These are phyloP conservation scores for Nebria salina DNA, from an alignment of 2,888 invertebrate species.

Conservation along the genomic window DNA sequence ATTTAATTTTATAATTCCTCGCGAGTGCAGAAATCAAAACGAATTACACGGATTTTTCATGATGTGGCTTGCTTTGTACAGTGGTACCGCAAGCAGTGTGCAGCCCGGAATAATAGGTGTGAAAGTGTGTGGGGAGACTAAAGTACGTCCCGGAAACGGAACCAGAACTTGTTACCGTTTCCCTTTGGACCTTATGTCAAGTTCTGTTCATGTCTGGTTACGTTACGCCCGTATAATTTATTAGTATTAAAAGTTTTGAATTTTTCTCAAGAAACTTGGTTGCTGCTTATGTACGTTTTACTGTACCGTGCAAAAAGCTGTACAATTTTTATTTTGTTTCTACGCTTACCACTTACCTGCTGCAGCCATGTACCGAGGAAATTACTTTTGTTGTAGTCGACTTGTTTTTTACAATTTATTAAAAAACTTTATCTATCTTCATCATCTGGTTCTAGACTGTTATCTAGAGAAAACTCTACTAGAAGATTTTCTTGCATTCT, in stretches of 20 bases:
- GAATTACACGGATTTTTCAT: neutral
- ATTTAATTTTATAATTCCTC: neutral
- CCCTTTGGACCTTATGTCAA: constrained; percentile 36
- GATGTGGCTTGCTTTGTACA: neutral
- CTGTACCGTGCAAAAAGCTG: neutral
- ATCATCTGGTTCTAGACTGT: neutral
- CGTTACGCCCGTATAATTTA: constrained; percentile 21
- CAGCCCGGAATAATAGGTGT: neutral
- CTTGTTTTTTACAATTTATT: constrained; percentile 1
- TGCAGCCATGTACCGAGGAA: neutral
- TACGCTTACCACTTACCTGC: neutral
- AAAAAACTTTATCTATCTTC: neutral
- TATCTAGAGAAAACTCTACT: neutral
- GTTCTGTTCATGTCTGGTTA: constrained; percentile 26
- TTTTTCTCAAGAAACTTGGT: constrained; percentile 5
- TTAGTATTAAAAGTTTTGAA: constrained; percentile 17
- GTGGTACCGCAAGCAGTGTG: constrained; percentile 8
- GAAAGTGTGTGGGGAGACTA: constrained; percentile 16
- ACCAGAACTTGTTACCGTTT: constrained; percentile 36
- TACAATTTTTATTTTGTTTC: neutral
- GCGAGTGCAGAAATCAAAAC: neutral
- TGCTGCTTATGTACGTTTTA: neutral
- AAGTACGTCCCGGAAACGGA: constrained; percentile 35
- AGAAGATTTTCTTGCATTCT: neutral
- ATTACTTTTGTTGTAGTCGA: constrained; percentile 1